Evolutionary conservation across 2,888 invertebrate genomes (phyloP).

Genomic region (Pyrgus malvae): DNA sequence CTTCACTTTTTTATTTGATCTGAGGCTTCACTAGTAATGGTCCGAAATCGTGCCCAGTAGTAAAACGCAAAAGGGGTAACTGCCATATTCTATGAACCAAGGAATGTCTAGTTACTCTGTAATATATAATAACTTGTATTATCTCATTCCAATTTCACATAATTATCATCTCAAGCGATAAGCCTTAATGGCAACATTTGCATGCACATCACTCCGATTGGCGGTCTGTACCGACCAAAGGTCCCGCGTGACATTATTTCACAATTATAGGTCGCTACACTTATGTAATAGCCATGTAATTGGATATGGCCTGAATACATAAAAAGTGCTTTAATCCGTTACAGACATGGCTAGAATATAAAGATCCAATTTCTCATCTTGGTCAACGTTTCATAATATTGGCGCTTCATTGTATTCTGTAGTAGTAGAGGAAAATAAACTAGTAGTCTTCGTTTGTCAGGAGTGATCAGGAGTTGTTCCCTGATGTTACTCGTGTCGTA

Average conservation of each 20-base stretch:
- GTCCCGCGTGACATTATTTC: slow-evolving; percentile 16
- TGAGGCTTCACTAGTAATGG: too few species aligned
- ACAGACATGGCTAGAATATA: slow-evolving; percentile 40
- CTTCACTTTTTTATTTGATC: too few species aligned
- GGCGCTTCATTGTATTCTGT: slow-evolving; percentile 32
- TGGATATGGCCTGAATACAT: slow-evolving; percentile 45
- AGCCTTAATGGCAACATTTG: slow-evolving; percentile 8
- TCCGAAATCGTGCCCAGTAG: too few species aligned
- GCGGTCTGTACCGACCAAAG: background rate
- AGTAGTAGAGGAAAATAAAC: too few species aligned
- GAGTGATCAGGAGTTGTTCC: too few species aligned
- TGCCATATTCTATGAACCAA: too few species aligned
- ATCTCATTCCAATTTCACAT: slow-evolving; percentile 7
- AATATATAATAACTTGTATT: too few species aligned
- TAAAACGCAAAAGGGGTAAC: too few species aligned
- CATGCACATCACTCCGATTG: background rate
- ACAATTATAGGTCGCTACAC: slow-evolving; percentile 12
- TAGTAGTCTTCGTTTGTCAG: too few species aligned
- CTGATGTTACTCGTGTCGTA: too few species aligned
- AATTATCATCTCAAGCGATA: slow-evolving; percentile 10
- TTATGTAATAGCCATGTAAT: slow-evolving; percentile 39
- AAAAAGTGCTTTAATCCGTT: slow-evolving; percentile 25
- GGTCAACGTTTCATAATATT: slow-evolving; percentile 28
- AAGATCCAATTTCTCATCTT: slow-evolving; percentile 31
- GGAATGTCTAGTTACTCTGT: too few species aligned